Conservation (phyloP, 2,113 vertebrate species). For the Peromyscus polionotus region DNA sequence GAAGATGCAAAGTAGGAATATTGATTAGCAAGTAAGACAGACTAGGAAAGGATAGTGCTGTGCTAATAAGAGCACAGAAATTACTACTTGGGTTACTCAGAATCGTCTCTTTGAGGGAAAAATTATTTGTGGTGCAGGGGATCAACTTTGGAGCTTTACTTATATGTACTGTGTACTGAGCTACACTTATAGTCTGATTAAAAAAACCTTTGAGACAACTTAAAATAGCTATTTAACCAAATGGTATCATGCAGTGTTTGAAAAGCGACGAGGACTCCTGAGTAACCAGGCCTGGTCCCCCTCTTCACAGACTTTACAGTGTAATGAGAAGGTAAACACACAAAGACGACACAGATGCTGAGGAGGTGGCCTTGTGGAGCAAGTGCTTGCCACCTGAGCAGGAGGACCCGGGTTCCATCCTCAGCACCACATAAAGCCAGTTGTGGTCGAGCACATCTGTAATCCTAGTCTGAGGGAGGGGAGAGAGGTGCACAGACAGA, state of each 20-base stretch:
- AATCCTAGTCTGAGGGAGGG: no score
- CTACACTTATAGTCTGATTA: background rate
- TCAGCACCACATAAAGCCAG: background rate
- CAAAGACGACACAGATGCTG: no score
- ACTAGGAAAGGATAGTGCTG: constrained; percentile 53
- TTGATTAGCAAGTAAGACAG: constrained; percentile 72
- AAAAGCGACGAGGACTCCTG: background rate
- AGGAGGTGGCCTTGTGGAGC: background rate
- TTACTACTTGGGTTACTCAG: constrained; percentile 11
- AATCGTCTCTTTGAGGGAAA: background rate
- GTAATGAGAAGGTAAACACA: background rate
- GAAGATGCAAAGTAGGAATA: constrained; percentile 67
- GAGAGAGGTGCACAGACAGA: background rate
- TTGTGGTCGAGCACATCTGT: background rate
- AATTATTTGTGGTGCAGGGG: background rate
- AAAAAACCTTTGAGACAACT: background rate
- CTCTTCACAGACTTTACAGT: background rate
- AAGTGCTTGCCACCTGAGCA: background rate
- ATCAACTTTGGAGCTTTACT: background rate
- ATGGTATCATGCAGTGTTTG: background rate
- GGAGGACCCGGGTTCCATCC: background rate
- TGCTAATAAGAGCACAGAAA: constrained; percentile 2
- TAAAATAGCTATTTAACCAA: background rate
- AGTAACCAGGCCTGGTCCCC: background rate
- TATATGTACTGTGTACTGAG: background rate